These are phyloP conservation scores for Columba guinea DNA, from an alignment of 2,797 vertebrate species.

Conservation along the genomic window DNA sequence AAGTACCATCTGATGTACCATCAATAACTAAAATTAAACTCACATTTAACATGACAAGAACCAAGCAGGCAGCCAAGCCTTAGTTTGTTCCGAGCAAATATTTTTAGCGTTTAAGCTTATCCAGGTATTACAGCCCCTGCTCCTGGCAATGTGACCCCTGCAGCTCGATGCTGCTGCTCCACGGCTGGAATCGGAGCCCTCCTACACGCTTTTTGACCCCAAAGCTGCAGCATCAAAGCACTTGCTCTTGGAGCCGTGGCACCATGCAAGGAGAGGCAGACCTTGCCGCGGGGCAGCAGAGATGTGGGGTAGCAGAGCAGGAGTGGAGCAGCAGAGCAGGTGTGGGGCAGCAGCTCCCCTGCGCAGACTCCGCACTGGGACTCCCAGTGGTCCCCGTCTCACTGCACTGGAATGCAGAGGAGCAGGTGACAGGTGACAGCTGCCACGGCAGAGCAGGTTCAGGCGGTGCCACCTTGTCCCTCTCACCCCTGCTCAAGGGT, in stretches of 20 bases:
- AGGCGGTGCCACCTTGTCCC: neutral
- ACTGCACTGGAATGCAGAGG: rapidly evolving
- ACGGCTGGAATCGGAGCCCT: neutral
- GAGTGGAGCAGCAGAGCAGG: too few species aligned
- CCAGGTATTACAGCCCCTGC: neutral
- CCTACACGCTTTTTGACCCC: neutral
- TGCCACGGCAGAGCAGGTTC: neutral
- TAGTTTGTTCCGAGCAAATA: neutral
- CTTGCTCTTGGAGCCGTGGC: neutral
- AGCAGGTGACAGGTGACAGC: neutral
- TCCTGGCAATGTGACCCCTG: neutral
- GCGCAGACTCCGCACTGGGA: neutral
- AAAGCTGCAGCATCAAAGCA: neutral
- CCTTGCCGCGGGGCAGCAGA: neutral
- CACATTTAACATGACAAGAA: neutral
- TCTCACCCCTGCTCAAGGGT: neutral
- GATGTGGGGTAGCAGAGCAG: too few species aligned
- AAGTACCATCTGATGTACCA: neutral
- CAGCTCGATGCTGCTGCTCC: neutral
- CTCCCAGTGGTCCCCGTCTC: rapidly evolving
- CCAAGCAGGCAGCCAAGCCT: neutral
- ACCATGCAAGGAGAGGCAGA: neutral
- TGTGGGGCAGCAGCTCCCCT: neutral
- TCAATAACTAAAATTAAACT: constrained; percentile 21
- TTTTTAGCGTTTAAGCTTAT: neutral